phyloP scores from a whole-genome alignment of 53 echinoderm and acorn worm genomes.

The Apostichopus leukothele region DNA sequence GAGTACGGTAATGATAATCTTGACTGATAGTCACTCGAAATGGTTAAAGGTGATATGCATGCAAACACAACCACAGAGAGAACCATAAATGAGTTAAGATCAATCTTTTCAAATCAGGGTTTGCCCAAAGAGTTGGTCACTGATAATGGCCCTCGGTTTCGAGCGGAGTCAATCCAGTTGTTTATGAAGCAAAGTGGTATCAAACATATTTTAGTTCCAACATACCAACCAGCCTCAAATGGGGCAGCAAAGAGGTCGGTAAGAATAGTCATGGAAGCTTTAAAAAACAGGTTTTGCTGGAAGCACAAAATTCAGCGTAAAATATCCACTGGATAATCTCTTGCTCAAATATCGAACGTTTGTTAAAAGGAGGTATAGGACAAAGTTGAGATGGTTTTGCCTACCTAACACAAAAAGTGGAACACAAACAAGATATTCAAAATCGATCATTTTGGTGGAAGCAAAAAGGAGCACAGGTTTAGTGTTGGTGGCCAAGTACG shows the following conservation, averaged over 20 bases:
- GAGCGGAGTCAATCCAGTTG: conserved; percentile 47
- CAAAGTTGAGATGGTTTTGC: conserved; percentile 4
- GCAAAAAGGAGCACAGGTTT: conserved; percentile 1
- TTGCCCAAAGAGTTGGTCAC: conserved; percentile 66
- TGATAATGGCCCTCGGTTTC: conserved; percentile 56
- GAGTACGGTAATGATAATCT: conserved; percentile 42
- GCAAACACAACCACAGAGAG: conserved; percentile 27
- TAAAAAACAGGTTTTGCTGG: conserved; percentile 16
- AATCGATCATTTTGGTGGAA: conserved; percentile 6
- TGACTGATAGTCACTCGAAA: conserved; percentile 40
- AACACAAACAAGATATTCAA: conserved; percentile 1
- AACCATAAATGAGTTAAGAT: conserved; percentile 48
- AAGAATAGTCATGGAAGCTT: conserved; percentile 5
- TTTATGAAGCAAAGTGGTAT: conserved; percentile 63
- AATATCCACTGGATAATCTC: conserved; percentile 36
- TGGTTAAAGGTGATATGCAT: conserved; percentile 47
- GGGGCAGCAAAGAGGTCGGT: conserved; percentile 54
- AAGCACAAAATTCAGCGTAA: conserved; percentile 23
- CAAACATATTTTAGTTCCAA: conserved; percentile 54
- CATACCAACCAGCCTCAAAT: conserved; percentile 67
- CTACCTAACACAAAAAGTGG: conserved; percentile 8
- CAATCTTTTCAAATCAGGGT: conserved; percentile 58
- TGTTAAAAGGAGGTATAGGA: not conserved
- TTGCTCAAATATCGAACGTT: conserved; percentile 43
- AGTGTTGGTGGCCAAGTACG: not conserved